Conservation (phyloP, 2,888 invertebrate genomes). For the Yponomeuta cagnagella region DNA sequence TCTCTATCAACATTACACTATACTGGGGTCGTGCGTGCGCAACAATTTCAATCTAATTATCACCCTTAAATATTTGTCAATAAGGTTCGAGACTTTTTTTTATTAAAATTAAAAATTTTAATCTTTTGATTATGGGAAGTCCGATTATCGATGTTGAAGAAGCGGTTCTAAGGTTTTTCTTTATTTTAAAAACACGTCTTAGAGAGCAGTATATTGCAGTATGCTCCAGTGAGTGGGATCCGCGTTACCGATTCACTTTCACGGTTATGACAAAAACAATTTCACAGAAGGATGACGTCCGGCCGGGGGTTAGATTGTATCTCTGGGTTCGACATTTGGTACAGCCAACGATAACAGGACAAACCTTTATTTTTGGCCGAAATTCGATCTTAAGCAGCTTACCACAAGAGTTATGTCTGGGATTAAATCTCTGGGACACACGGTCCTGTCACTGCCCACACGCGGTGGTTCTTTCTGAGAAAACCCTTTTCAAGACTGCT, state of each 20-base stretch:
- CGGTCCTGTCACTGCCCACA: background rate
- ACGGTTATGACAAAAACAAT: slow-evolving; percentile 3
- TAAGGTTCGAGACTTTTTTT: no score
- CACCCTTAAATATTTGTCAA: no score
- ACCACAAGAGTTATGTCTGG: no score
- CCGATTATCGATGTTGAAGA: no score
- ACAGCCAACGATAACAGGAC: background rate
- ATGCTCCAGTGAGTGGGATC: background rate
- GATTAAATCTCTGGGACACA: background rate
- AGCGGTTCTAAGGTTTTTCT: no score
- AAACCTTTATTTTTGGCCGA: background rate
- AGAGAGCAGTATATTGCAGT: background rate
- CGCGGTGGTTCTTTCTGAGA: background rate
- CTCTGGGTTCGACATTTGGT: background rate
- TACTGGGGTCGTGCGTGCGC: no score
- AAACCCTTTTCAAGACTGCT: slow-evolving; percentile 4
- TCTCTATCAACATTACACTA: no score
- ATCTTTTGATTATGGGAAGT: no score
- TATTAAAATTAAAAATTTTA: no score
- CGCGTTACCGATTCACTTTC: background rate
- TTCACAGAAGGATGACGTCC: background rate
- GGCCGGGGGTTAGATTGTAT: background rate
- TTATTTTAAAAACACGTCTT: background rate
- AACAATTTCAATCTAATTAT: no score
- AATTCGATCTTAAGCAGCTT: no score